These are phyloP conservation scores for Liolophura sinensis DNA, from an alignment of 1,140 invertebrate genomes.

Conservation along the genomic window DNA sequence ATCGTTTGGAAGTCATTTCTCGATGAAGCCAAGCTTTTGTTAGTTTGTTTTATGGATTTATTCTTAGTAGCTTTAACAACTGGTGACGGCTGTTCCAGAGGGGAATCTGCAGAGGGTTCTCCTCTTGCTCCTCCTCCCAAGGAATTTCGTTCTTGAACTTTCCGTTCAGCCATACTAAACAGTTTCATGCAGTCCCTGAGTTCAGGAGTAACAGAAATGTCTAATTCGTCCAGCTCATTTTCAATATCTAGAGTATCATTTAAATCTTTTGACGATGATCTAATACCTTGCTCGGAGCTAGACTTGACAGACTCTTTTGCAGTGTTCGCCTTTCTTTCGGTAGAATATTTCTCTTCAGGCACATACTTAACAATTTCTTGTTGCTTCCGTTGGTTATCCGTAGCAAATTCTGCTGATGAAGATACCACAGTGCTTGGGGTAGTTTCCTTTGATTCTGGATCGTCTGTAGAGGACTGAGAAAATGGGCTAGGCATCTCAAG, in stretches of 20 bases:
- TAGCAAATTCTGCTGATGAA: no score
- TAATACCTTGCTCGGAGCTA: no score
- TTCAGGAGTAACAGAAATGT: constrained; percentile 52
- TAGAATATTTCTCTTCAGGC: no score
- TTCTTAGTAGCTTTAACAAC: constrained; percentile 4
- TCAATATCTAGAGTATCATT: constrained; percentile 44
- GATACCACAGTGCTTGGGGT: no score
- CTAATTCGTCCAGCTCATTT: constrained; percentile 41
- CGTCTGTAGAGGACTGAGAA: constrained; percentile 5
- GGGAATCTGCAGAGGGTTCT: no score
- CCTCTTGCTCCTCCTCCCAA: constrained; percentile 11
- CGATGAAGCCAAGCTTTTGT: not conserved
- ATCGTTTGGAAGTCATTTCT: constrained; percentile 5
- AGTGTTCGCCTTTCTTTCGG: no score
- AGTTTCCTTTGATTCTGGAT: not conserved
- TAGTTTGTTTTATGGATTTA: constrained; percentile 6
- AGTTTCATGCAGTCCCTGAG: constrained; percentile 55
- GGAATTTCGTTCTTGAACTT: constrained; percentile 32
- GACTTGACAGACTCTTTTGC: no score
- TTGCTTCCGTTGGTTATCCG: no score
- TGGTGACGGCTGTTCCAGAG: not conserved
- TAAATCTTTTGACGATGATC: constrained; percentile 9
- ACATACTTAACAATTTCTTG: no score
- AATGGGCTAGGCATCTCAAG: constrained; percentile 48
- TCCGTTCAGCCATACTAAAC: constrained; percentile 53